Evolutionary conservation across 2,888 invertebrate species (phyloP), one percentile per base, ranked within the genome.

Genomic region (Acleris sparsana): DNA sequence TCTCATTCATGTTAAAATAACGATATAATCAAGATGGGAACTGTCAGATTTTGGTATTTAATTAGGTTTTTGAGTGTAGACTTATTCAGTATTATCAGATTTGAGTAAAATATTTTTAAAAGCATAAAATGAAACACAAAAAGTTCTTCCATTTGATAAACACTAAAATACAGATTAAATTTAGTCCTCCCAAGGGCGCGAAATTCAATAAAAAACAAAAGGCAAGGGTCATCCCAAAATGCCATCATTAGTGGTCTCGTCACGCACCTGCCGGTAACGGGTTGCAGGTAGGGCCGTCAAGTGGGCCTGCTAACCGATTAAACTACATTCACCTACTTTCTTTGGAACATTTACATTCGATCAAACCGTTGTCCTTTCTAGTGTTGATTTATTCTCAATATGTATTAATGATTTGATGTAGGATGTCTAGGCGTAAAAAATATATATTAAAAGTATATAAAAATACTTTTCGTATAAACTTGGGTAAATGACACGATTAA

Each of bases 221-320:
- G 56, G 56, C 20, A 4, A 25, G 25, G 46, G 9, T 46, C 46
- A 46, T 2, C 46, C 63, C 39, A 39, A 59, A 53, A 48, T 43
- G 44, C 48, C 51, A 20, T 18, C 49, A 39, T 39, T n/a, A 55
- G 60, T 16, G 55, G 60, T 60, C 55, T 17, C 33, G 44, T 55
- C 65, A 65, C 65, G 60, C 65, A 61, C 60, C 65, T 65, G 65
- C 49, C 39, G 11, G 22, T 60, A 64, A 64, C 65, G 64, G 64
- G 39, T 18, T 53, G 49, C 62, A 65, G 65, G 60, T 65, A 65
- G 59, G 64, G 57, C 44, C 57, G 18, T 25, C 52, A 18, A 49
- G 52, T 29, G 57, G 46, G 11, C 17, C 61, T 49, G 51, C 57
- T 66, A 62, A 66, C 66, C 66, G 66, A 66, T 62, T 66, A 48